phyloP scores from a whole-genome alignment of 2,113 vertebrate genomes.

The Tragelaphus imberbis region DNA sequence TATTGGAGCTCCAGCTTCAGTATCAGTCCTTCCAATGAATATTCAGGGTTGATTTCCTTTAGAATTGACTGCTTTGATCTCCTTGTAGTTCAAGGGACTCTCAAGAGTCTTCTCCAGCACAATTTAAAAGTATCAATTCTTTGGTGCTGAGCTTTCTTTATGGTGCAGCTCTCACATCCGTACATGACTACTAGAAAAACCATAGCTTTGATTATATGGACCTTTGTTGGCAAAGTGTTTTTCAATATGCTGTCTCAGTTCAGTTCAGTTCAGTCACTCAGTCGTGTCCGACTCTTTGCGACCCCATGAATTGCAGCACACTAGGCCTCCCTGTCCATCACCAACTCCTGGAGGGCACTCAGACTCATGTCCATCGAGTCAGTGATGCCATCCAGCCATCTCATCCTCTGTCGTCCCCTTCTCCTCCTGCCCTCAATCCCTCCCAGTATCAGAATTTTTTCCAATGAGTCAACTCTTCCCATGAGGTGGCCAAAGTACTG shows the following conservation, averaged over 20 bases:
- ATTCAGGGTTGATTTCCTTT: background rate
- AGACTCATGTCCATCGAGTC: too few relatives aligned
- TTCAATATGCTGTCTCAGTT: background rate
- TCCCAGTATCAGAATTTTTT: too few relatives aligned
- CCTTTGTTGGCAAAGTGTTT: background rate
- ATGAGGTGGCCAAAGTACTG: too few relatives aligned
- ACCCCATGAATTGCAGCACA: too few relatives aligned
- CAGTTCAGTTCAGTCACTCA: too few relatives aligned
- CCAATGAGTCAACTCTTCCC: too few relatives aligned
- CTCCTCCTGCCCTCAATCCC: too few relatives aligned
- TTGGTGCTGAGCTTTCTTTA: background rate
- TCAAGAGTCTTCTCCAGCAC: background rate
- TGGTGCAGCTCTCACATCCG: background rate
- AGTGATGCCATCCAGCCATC: too few relatives aligned
- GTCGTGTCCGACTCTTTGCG: too few relatives aligned
- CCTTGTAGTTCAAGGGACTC: background rate
- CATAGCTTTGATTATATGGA: background rate
- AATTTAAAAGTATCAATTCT: background rate
- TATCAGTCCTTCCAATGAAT: background rate
- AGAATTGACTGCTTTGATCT: background rate
- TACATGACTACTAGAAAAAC: background rate
- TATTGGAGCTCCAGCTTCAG: background rate
- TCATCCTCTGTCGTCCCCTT: too few relatives aligned
- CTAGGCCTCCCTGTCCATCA: too few relatives aligned
- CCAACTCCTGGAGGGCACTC: too few relatives aligned